These are phyloP conservation scores for Proterorhinus semilunaris DNA, from an alignment of 2,113 vertebrate species.

Conservation along the genomic window DNA sequence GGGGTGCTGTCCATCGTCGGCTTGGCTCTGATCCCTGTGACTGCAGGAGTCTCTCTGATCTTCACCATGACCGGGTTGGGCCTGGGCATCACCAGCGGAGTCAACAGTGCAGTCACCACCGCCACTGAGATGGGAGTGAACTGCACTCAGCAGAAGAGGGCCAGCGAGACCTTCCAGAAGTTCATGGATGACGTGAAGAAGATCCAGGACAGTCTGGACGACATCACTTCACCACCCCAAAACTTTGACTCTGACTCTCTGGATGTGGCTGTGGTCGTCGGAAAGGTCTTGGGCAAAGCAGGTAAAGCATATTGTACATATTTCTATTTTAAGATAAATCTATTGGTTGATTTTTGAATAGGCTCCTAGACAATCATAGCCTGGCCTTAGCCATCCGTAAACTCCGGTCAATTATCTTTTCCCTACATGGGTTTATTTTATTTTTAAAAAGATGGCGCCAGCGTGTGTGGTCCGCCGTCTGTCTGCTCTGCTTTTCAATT, in stretches of 20 bases:
- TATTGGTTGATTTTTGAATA: too few species aligned
- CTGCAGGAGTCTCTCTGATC: constrained; percentile 46
- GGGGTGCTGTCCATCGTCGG: constrained; percentile 54
- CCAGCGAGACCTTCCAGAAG: constrained; percentile 23
- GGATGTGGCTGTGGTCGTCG: not conserved
- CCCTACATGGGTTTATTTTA: too few species aligned
- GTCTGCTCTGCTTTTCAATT: too few species aligned
- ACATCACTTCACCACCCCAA: constrained; percentile 1
- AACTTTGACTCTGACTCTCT: rapidly evolving
- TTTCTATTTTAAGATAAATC: too few species aligned
- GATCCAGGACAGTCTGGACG: constrained; percentile 38
- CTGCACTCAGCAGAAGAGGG: constrained; percentile 19
- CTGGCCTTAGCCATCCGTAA: too few species aligned
- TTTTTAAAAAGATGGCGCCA: too few species aligned
- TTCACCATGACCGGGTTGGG: constrained; percentile 37
- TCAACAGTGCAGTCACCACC: constrained; percentile 36
- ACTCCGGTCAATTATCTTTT: too few species aligned
- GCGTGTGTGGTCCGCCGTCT: too few species aligned
- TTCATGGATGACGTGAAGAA: constrained; percentile 47
- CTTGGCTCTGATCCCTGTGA: constrained; percentile 50
- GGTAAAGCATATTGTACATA: not conserved
- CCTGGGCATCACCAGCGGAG: constrained; percentile 47
- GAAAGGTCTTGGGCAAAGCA: not conserved
- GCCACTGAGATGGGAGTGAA: constrained; percentile 49
- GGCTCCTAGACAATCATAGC: too few species aligned